phyloP scores from a whole-genome alignment of 2,797 vertebrate species.

The Ciconia nigra region DNA sequence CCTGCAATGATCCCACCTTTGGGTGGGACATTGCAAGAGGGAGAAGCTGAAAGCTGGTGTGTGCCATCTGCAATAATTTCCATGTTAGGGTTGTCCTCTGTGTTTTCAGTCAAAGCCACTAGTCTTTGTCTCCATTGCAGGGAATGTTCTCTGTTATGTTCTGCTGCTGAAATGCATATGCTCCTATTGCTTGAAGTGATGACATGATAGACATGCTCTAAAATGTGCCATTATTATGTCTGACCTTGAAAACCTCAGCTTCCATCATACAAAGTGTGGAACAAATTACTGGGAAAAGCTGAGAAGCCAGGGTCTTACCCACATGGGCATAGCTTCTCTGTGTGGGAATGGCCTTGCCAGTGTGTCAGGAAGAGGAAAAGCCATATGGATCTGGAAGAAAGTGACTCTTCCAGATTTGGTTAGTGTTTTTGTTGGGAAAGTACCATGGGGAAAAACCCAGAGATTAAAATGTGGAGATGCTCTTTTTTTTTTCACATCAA shows the following conservation, averaged over 20 bases:
- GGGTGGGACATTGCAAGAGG: not conserved
- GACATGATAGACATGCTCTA: not conserved
- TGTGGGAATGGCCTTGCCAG: not conserved
- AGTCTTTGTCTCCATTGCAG: not conserved
- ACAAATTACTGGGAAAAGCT: slow-evolving; percentile 5
- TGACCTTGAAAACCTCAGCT: slow-evolving; percentile 44
- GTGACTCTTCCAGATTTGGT: not conserved
- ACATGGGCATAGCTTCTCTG: not conserved
- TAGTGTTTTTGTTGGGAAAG: not conserved
- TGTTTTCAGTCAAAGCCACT: not conserved
- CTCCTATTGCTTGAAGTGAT: not conserved
- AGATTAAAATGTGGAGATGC: not conserved
- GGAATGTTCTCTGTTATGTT: not conserved
- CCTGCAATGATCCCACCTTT: not conserved
- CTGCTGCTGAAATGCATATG: not conserved
- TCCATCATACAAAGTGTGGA: not conserved
- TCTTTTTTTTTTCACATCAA: not conserved
- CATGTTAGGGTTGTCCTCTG: not conserved
- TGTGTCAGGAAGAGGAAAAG: not conserved
- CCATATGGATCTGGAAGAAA: not conserved
- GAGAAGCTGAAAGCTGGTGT: not conserved
- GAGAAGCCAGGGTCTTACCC: not conserved
- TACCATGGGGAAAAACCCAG: not conserved
- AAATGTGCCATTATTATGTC: slow-evolving; percentile 22
- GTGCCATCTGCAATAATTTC: not conserved